Evolutionary conservation across 2,888 invertebrate species (phyloP), one percentile per base, ranked within the genome.

Genomic region (Brachypterus glaber): DNA sequence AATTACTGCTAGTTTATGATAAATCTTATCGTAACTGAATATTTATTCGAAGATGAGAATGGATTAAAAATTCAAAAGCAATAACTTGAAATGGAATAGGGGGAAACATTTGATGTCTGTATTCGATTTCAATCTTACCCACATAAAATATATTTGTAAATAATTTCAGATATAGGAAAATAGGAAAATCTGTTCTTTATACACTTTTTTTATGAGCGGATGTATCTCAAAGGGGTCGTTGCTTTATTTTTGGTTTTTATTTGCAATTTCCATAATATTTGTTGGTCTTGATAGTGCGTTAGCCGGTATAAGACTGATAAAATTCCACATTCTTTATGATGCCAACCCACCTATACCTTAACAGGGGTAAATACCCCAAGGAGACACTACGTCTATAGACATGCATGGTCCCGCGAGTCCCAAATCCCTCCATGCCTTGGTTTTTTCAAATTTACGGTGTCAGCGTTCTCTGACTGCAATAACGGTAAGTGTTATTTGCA

Each of bases 401-500:
- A 39, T 43, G 41, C 43, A 31, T 34, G 37, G 32, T 46, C 46
- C 46, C 46, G 27, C 29, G 46, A 43, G 51, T 40, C 31, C 37
- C 33, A 41, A 45, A 46, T 42, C 44, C 44, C 46, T 42, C 40
- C 43, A 39, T 44, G 39, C 41, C 41, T 45, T 43, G 51, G 49
- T 51, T 51, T 51, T 51, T 51, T 51, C 44, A 43, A 50, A 51
- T 49, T 51, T 51, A 51, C 46, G 40, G 48, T 35, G 43, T 41
- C 42, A 46, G 44, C 44, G 43, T 35, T 43, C 30, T 47, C 45
- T 44, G 39, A 40, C 37, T 24, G 48, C 48, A 51, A 51, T 51
- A 48, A 50, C 41, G 44, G 44, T 50, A 49, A 51, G 51, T 51
- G 51, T 50, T 51, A 50, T 51, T 48, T 43, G 51, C 50, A 47